phyloP scores from a whole-genome alignment of 2,888 invertebrate species.

The Apotomis turbidana region DNA sequence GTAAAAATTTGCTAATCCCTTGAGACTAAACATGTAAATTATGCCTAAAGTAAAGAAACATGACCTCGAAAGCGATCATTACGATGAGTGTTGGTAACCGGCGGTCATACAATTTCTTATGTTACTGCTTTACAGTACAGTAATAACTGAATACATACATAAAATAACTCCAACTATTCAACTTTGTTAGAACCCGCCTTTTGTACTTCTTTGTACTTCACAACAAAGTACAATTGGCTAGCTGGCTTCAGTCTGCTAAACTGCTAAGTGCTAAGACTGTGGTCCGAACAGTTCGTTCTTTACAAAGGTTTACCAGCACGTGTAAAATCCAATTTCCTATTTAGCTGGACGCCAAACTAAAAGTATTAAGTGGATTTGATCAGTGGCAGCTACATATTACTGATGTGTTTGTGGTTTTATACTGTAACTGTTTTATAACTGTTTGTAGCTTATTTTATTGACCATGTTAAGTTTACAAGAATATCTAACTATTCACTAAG shows the following conservation, averaged over 20 bases:
- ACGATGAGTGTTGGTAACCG: background rate
- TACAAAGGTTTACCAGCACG: background rate
- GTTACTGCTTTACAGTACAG: background rate
- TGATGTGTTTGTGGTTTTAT: too few species aligned
- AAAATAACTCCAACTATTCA: background rate
- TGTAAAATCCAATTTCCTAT: too few species aligned
- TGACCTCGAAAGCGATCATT: slow-evolving; percentile 8
- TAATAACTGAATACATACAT: background rate
- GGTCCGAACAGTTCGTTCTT: background rate
- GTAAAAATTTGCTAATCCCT: slow-evolving; percentile 13
- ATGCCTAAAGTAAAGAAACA: slow-evolving; percentile 15
- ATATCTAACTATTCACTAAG: too few species aligned
- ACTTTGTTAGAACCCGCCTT: background rate
- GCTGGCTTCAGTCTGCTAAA: background rate
- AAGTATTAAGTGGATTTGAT: too few species aligned
- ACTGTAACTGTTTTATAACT: too few species aligned
- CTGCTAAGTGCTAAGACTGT: background rate
- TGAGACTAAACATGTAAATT: slow-evolving; percentile 20
- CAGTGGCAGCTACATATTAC: too few species aligned
- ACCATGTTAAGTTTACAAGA: too few species aligned
- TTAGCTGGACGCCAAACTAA: too few species aligned
- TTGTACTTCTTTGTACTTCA: background rate
- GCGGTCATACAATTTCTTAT: slow-evolving; percentile 1
- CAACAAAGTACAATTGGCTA: background rate
- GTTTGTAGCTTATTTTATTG: too few species aligned